A percentile compares a stretch with the other conserved stretches of the same genome.
Evolutionary conservation across 2,797 vertebrate species (phyloP).

Genomic region (Intellagama lesueurii): DNA sequence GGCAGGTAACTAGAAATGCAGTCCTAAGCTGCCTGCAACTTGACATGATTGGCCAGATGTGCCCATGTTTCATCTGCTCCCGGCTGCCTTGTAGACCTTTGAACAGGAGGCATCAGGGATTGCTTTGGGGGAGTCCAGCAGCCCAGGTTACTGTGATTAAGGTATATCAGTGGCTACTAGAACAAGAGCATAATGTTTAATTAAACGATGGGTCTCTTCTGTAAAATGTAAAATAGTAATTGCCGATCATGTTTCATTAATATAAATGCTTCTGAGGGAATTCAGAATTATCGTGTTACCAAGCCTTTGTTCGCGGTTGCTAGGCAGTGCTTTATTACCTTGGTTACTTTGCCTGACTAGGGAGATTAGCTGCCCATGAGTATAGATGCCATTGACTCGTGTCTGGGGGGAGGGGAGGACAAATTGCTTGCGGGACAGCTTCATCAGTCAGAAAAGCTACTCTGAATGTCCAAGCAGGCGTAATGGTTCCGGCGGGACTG

Average conservation of each 20-base stretch:
- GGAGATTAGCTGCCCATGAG: not conserved
- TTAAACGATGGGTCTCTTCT: not conserved
- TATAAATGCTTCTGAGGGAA: slow-evolving; percentile 18
- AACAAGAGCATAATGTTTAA: not conserved
- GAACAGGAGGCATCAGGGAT: too few relatives aligned
- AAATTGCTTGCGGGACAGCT: slow-evolving; percentile 17
- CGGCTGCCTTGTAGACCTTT: not conserved
- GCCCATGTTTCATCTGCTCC: not conserved
- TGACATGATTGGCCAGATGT: not conserved
- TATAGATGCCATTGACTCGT: not conserved
- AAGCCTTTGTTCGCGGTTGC: slow-evolving; percentile 24
- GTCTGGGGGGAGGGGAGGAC: not conserved
- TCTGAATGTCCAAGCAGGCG: not conserved
- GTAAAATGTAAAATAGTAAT: not conserved
- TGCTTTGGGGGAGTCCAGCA: not conserved
- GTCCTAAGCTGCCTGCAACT: not conserved
- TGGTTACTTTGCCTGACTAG: slow-evolving; percentile 22
- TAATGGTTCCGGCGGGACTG: not conserved
- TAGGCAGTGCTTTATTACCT: slow-evolving; percentile 8
- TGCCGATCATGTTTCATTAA: not conserved
- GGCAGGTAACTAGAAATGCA: not conserved
- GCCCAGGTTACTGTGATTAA: not conserved
- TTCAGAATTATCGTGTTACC: not conserved
- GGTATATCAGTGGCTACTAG: not conserved
- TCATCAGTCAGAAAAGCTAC: slow-evolving; percentile 45